Evolutionary conservation across 2,113 vertebrate species (phyloP).

Genomic region (Hemiprocne comata): DNA sequence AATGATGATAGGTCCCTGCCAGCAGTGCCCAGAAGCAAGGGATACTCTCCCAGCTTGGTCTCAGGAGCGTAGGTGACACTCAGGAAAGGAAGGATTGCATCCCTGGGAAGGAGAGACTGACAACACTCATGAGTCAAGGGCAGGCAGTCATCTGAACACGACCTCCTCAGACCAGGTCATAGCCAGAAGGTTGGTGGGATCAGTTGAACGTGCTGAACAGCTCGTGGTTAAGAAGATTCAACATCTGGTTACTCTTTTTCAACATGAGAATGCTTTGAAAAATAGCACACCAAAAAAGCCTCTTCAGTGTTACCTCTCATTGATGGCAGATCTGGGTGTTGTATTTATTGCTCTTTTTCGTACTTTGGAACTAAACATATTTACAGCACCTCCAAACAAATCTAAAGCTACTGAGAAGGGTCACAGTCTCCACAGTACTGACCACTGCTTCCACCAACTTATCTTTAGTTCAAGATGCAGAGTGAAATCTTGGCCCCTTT

Average conservation of each 20-base stretch:
- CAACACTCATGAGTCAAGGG: background rate
- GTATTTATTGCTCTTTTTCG: fast-evolving
- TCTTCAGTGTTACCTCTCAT: background rate
- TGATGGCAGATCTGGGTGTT: background rate
- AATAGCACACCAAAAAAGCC: background rate
- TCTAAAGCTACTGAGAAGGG: background rate
- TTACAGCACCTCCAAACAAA: background rate
- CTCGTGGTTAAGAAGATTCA: background rate
- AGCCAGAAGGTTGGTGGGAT: background rate
- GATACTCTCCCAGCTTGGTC: background rate
- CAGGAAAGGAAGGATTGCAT: background rate
- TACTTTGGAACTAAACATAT: background rate
- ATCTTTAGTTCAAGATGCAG: background rate
- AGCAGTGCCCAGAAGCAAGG: fast-evolving
- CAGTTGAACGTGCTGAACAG: background rate
- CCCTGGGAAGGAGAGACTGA: background rate
- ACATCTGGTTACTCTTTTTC: background rate
- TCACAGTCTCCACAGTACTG: background rate
- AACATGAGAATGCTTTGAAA: background rate
- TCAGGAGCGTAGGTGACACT: fast-evolving
- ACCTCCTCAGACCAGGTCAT: background rate
- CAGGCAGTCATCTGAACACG: background rate
- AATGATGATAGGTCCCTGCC: background rate
- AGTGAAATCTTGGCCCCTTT: background rate
- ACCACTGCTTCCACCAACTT: background rate